Conservation (phyloP, 2,797 vertebrate species). For the Gouania willdenowi region DNA sequence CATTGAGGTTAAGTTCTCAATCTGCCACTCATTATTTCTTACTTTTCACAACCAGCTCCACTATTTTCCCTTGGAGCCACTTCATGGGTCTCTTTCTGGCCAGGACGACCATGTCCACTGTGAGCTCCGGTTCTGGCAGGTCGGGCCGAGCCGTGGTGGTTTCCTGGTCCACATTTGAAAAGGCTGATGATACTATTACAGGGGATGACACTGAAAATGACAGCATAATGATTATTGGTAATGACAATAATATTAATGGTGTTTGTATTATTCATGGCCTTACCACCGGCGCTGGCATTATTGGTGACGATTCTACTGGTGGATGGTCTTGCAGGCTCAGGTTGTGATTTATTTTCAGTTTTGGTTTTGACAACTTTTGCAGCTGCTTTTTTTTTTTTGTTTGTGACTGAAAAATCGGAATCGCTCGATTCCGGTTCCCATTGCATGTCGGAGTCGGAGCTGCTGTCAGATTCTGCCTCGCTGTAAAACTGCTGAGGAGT, state of each 20-base stretch:
- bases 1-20: no score
- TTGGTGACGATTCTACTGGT: background rate
- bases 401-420: slow-evolving; percentile 18
- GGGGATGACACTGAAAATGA: background rate
- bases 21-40: no score
- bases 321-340: background rate
- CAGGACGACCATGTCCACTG: slow-evolving; percentile 47
- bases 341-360: no score
- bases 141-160: background rate
- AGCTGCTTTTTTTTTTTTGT: slow-evolving; percentile 10
- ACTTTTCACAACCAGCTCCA: slow-evolving; percentile 55
- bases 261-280: background rate
- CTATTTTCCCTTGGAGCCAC: slow-evolving; percentile 60
- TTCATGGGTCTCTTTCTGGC: slow-evolving; percentile 42
- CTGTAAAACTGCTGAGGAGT: slow-evolving; percentile 54
- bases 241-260: no score
- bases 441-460: slow-evolving; percentile 38
- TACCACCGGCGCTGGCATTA: slow-evolving; percentile 23
- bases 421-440: slow-evolving; percentile 45
- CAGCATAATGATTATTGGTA: background rate
- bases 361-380: slow-evolving; percentile 1
- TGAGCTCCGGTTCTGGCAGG: slow-evolving; percentile 45
- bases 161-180: slow-evolving; percentile 21
- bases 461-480: slow-evolving; percentile 46
- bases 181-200: slow-evolving; percentile 22